Conservation (phyloP, 2,113 vertebrate genomes). For the Burhinus oedicnemus region DNA sequence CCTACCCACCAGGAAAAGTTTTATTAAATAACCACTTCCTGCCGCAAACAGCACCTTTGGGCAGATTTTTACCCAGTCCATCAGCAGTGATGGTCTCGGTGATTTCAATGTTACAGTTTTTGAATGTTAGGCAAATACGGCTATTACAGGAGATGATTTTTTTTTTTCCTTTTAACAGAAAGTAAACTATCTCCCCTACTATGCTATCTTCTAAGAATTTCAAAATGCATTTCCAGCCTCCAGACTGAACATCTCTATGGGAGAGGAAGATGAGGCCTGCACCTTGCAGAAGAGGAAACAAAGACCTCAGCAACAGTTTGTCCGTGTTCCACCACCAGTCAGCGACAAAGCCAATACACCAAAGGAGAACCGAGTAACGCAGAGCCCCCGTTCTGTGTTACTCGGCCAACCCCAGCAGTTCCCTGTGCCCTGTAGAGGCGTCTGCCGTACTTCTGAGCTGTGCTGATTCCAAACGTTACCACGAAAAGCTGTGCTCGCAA, state of each 20-base stretch:
- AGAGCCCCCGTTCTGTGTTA: accelerated
- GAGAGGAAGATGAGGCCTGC: background rate
- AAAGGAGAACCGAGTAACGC: accelerated
- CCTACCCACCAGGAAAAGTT: background rate
- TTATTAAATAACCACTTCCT: background rate
- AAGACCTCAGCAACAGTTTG: background rate
- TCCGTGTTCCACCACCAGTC: background rate
- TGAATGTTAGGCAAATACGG: background rate
- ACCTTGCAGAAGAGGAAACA: background rate
- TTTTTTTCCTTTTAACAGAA: background rate
- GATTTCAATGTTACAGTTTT: accelerated
- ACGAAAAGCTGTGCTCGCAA: background rate
- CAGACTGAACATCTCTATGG: background rate
- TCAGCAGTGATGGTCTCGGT: accelerated
- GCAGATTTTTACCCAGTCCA: no score
- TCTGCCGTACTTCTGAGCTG: accelerated
- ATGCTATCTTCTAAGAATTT: background rate
- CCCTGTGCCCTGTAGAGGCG: background rate
- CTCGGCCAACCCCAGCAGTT: background rate
- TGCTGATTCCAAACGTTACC: accelerated
- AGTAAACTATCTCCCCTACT: background rate
- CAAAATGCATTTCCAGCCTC: background rate
- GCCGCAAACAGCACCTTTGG: background rate
- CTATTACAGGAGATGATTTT: background rate
- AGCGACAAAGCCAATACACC: background rate